A percentile compares a stretch with the other conserved stretches of the same genome.
Evolutionary conservation across 2,113 vertebrate species (phyloP).

Genomic region (Apistogramma diplotaenia): DNA sequence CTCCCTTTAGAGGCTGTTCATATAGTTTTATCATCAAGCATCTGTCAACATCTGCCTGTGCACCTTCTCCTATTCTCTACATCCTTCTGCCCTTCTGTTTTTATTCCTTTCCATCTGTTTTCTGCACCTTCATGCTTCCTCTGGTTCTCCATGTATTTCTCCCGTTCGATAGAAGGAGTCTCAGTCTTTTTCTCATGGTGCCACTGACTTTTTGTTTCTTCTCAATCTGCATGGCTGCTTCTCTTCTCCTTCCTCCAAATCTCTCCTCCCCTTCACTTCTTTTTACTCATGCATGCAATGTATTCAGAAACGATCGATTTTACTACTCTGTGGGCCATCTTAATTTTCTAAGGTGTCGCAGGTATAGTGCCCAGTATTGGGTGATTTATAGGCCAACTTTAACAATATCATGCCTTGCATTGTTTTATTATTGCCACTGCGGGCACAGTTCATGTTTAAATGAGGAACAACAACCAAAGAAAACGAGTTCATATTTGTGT

Average conservation of each 20-base stretch:
- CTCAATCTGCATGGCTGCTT: neutral
- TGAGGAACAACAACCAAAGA: too few relatives aligned
- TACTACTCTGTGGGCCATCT: neutral
- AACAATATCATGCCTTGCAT: neutral
- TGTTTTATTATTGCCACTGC: neutral
- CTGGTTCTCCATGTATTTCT: neutral
- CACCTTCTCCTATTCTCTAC: neutral
- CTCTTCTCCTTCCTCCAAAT: neutral
- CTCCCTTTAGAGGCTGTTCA: neutral
- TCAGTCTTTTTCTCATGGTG: neutral
- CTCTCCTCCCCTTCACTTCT: neutral
- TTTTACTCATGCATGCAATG: neutral
- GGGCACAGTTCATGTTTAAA: too few relatives aligned
- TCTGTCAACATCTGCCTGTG: neutral
- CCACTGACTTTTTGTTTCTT: neutral
- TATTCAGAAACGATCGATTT: neutral
- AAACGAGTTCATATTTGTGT: too few relatives aligned
- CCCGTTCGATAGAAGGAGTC: neutral
- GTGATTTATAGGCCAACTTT: neutral
- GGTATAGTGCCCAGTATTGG: neutral
- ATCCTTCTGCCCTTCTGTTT: neutral
- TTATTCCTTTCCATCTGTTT: neutral
- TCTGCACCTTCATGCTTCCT: neutral
- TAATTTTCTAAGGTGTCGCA: neutral
- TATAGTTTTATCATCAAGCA: neutral